These are phyloP conservation scores for Chaetophractus vellerosus DNA, from an alignment of 2,797 vertebrate genomes.

Conservation along the genomic window DNA sequence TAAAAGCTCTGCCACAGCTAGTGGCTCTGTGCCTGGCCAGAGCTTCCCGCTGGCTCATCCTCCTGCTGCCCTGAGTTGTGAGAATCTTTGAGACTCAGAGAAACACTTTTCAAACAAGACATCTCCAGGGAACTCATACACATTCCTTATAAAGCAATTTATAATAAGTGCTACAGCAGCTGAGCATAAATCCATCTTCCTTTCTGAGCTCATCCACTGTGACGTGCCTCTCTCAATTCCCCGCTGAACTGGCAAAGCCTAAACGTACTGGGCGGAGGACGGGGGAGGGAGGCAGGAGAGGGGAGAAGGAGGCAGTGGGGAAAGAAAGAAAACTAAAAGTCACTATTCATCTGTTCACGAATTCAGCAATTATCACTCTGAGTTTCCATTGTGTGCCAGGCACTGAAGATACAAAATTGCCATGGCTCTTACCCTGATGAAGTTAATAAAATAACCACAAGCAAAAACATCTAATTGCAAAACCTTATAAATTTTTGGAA, in stretches of 20 bases:
- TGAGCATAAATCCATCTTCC: conserved; percentile 74
- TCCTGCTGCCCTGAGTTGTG: conserved; percentile 78
- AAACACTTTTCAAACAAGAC: conserved; percentile 80
- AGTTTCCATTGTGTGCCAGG: background rate
- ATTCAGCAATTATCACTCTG: background rate
- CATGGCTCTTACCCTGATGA: background rate
- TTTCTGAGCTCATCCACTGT: conserved; percentile 68
- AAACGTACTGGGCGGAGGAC: background rate
- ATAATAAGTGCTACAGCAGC: conserved; percentile 69
- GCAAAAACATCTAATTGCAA: background rate
- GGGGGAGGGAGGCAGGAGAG: background rate
- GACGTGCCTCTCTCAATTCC: conserved; percentile 56
- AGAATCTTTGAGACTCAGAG: conserved; percentile 78
- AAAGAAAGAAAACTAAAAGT: background rate
- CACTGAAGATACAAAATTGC: background rate
- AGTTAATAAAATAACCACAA: background rate
- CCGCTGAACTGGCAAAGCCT: conserved; percentile 31
- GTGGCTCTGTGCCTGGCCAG: background rate
- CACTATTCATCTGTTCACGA: background rate
- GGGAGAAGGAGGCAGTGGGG: background rate
- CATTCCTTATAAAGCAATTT: conserved; percentile 78
- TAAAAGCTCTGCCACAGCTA: background rate
- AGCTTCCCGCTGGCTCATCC: background rate
- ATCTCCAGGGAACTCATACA: conserved; percentile 81
- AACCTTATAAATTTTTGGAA: background rate